phyloP scores from a whole-genome alignment of 2,888 invertebrate genomes.

The Sphaeridia pumilis region DNA sequence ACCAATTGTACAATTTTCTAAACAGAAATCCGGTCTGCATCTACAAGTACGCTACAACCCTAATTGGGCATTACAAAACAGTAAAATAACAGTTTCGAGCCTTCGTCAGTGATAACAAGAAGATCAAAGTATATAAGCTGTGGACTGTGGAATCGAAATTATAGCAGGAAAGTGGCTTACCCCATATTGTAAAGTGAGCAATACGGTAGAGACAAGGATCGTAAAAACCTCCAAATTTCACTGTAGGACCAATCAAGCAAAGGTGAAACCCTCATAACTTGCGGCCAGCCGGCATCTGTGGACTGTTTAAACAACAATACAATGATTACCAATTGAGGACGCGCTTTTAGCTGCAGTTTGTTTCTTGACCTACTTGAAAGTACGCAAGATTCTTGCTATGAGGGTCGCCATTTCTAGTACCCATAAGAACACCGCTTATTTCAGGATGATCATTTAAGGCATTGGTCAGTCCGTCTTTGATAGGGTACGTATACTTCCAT shows the following conservation, averaged over 20 bases:
- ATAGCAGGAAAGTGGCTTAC: too few relatives aligned
- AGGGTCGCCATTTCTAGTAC: constrained; percentile 79
- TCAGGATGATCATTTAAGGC: constrained; percentile 48
- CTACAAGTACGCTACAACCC: too few relatives aligned
- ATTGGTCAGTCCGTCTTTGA: constrained; percentile 57
- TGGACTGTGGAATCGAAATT: too few relatives aligned
- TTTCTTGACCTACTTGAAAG: constrained; percentile 53
- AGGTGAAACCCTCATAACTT: constrained; percentile 75
- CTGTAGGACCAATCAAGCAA: constrained; percentile 83
- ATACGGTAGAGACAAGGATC: constrained; percentile 68
- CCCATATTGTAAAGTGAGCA: constrained; percentile 84
- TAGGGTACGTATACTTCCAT: constrained; percentile 53
- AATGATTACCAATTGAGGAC: too few relatives aligned
- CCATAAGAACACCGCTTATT: constrained; percentile 81
- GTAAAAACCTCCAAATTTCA: constrained; percentile 82
- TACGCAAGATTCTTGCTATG: constrained; percentile 53
- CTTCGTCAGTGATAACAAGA: too few relatives aligned
- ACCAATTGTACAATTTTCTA: too few relatives aligned
- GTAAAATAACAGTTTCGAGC: too few relatives aligned
- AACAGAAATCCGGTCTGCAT: too few relatives aligned
- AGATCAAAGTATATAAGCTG: too few relatives aligned
- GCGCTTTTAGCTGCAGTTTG: too few relatives aligned
- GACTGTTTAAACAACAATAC: too few relatives aligned
- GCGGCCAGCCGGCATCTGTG: constrained; percentile 86
- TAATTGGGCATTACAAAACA: too few relatives aligned